A percentile compares a stretch with the other conserved stretches of the same genome.
Evolutionary conservation across 35 echinoderm and acorn worm genomes (phyloP).

Genomic region (Ophioderma brevispina): DNA sequence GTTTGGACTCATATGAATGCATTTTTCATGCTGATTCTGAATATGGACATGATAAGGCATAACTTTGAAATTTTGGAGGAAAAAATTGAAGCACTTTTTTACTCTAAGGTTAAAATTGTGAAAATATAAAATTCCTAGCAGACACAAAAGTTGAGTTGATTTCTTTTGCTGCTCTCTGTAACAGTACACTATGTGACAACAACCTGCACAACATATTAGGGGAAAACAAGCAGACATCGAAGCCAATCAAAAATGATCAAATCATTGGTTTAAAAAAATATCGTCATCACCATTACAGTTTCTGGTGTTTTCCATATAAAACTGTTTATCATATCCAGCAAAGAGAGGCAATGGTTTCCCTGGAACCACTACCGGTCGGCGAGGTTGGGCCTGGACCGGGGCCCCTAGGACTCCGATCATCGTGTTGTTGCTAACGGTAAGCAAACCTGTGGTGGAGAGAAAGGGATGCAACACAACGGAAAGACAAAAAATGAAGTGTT

Average conservation of each 20-base stretch:
- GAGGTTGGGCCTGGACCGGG: background rate
- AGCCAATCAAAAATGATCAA: background rate
- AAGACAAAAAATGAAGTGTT: slow-evolving; percentile 5
- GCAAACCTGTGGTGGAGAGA: background rate
- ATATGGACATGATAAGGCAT: no score
- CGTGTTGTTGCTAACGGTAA: background rate
- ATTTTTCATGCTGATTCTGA: no score
- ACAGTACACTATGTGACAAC: background rate
- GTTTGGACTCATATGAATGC: no score
- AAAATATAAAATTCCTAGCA: no score
- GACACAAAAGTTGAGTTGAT: background rate
- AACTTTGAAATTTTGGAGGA: no score
- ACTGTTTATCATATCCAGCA: background rate
- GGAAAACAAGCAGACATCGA: background rate
- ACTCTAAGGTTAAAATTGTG: no score
- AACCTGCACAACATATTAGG: background rate
- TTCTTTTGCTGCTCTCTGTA: slow-evolving; percentile 9
- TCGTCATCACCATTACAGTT: background rate
- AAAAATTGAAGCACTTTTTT: no score
- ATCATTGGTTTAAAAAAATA: background rate
- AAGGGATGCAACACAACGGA: background rate
- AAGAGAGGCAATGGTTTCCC: background rate
- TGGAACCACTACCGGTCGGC: background rate
- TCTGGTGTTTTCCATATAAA: background rate
- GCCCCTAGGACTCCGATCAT: background rate